These are phyloP conservation scores for Bellardia bayeri DNA, from an alignment of 2,888 invertebrate genomes.

Conservation along the genomic window DNA sequence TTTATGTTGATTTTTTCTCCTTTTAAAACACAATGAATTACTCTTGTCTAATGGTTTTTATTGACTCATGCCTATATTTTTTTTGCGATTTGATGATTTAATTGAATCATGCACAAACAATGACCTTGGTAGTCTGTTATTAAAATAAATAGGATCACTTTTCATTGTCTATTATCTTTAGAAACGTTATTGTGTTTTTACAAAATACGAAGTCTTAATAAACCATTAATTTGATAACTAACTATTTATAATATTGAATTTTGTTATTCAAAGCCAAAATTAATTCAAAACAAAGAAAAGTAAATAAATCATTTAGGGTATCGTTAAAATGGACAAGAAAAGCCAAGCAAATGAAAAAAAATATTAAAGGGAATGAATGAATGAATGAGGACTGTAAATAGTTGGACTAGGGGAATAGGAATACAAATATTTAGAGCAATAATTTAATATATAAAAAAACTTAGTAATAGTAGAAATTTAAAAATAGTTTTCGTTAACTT, in stretches of 20 bases:
- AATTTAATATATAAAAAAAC: too few relatives aligned
- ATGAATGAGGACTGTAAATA: not conserved
- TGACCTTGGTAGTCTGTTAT: slow-evolving; percentile 14
- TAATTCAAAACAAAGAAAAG: not conserved
- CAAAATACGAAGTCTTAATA: slow-evolving; percentile 18
- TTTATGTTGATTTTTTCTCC: not conserved
- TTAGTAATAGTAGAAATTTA: too few relatives aligned
- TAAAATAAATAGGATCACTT: not conserved
- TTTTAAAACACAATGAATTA: not conserved
- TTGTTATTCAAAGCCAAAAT: slow-evolving; percentile 17
- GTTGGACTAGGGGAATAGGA: not conserved
- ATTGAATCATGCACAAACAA: slow-evolving; percentile 8
- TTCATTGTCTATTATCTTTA: slow-evolving; percentile 2
- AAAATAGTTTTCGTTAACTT: too few relatives aligned
- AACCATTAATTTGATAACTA: slow-evolving; percentile 37
- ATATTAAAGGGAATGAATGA: not conserved
- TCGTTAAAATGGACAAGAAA: not conserved
- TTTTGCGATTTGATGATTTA: not conserved
- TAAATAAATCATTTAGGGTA: not conserved
- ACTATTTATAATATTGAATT: slow-evolving; percentile 4
- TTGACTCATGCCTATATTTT: not conserved
- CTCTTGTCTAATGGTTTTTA: not conserved
- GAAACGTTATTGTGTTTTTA: not conserved
- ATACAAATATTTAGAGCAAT: too few relatives aligned
- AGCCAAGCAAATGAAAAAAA: not conserved